phyloP scores from a whole-genome alignment of 2,113 vertebrate species.

The Oxygymnocypris stewartii region DNA sequence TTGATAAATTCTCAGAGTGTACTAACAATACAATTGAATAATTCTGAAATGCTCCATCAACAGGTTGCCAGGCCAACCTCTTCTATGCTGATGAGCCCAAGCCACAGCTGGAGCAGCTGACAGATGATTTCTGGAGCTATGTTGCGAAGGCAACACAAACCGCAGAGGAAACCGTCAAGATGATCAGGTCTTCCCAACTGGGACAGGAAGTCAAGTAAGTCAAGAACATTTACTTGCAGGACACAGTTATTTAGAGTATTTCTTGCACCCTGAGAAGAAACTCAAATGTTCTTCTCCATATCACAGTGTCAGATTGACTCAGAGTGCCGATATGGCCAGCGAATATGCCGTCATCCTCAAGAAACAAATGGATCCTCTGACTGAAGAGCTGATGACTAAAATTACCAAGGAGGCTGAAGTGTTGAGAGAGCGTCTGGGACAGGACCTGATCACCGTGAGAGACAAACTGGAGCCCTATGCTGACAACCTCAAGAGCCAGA shows the following conservation, averaged over 20 bases:
- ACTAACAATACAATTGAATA: too few species aligned
- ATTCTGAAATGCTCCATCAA: background rate
- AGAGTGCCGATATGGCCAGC: constrained; percentile 59
- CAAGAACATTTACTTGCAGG: background rate
- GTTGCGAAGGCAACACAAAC: constrained; percentile 72
- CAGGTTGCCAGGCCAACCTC: constrained; percentile 76
- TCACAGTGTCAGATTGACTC: constrained; percentile 60
- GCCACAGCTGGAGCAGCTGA: constrained; percentile 73
- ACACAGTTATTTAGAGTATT: background rate
- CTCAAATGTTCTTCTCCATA: background rate
- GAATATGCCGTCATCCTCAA: constrained; percentile 64
- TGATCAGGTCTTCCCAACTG: constrained; percentile 71
- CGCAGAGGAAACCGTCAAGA: constrained; percentile 73
- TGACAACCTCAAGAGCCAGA: constrained; percentile 72
- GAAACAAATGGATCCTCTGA: constrained; percentile 60
- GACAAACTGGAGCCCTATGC: constrained; percentile 71
- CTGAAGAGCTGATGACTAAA: constrained; percentile 64
- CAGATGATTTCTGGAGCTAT: constrained; percentile 78
- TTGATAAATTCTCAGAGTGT: too few species aligned
- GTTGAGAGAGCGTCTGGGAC: constrained; percentile 65
- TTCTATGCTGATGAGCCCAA: constrained; percentile 75
- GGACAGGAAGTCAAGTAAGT: constrained; percentile 75
- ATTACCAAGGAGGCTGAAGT: constrained; percentile 65
- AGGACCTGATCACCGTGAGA: constrained; percentile 63
- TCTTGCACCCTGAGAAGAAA: background rate